These are phyloP conservation scores for Parazoanthus darwini DNA, from an alignment of 92 coral and sea anemone species.

Conservation along the genomic window DNA sequence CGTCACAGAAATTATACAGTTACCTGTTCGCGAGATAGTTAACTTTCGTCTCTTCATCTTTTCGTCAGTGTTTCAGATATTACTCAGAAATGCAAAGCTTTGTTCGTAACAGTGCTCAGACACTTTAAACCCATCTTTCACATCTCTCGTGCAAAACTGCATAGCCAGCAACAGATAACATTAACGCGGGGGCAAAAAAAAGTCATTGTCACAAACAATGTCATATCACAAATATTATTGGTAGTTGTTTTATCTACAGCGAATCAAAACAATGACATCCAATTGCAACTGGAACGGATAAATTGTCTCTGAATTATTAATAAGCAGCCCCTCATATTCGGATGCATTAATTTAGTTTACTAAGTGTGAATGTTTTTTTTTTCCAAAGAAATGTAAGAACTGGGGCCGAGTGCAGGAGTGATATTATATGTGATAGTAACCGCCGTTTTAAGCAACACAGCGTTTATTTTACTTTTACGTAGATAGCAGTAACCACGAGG, in stretches of 20 bases:
- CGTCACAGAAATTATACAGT: background rate
- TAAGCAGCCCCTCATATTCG: background rate
- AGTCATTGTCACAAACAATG: background rate
- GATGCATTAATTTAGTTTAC: background rate
- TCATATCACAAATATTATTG: constrained; percentile 24
- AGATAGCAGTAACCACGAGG: too few relatives aligned
- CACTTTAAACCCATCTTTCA: background rate
- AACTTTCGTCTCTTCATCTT: constrained; percentile 43
- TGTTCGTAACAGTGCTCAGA: background rate
- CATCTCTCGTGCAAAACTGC: background rate
- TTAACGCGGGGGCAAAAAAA: background rate
- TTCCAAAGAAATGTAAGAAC: too few relatives aligned
- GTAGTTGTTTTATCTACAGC: constrained; percentile 25
- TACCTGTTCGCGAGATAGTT: constrained; percentile 45
- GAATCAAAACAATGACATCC: constrained; percentile 29
- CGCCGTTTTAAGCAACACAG: too few relatives aligned
- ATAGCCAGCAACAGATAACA: background rate
- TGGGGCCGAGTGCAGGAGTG: too few relatives aligned
- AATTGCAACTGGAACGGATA: background rate
- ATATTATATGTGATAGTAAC: too few relatives aligned
- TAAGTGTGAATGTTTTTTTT: too few relatives aligned
- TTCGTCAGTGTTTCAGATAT: background rate
- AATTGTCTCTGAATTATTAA: background rate
- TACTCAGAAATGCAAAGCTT: background rate
- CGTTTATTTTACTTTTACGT: too few relatives aligned